A percentile compares a stretch with the other conserved stretches of the same genome.
phyloP scores from a whole-genome alignment of 2,797 vertebrate species.

The Choloepus didactylus region DNA sequence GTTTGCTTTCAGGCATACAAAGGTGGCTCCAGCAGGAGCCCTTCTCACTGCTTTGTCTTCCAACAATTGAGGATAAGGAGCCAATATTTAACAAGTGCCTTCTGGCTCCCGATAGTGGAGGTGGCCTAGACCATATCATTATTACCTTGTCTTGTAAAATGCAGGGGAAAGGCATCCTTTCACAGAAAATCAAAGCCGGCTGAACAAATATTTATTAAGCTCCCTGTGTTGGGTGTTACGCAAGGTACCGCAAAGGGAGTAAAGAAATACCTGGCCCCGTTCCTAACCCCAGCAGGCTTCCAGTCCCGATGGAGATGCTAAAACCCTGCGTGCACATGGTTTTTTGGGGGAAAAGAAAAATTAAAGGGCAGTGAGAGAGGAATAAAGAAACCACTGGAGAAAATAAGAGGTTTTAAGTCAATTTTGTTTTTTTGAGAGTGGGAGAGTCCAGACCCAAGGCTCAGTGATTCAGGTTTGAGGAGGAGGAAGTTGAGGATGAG shows the following conservation, averaged over 20 bases:
- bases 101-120: not conserved
- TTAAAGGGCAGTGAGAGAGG: not conserved
- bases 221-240: not conserved
- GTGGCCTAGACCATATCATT: not conserved
- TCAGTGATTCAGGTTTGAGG: slow-evolving; percentile 28
- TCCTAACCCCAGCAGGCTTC: not conserved
- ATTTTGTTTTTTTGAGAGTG: not conserved
- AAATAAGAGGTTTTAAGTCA: not conserved
- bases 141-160: slow-evolving; percentile 69
- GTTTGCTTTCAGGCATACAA: not conserved
- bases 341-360: not conserved
- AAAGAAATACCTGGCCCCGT: not conserved
- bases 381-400: not conserved
- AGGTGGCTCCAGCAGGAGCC: slow-evolving; percentile 6
- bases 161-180: slow-evolving; percentile 64
- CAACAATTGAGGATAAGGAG: not conserved
- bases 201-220: not conserved
- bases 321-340: not conserved
- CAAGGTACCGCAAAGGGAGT: no score
- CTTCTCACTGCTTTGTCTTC: not conserved
- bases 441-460: not conserved
- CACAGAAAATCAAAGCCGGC: not conserved
- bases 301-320: rapidly evolving
- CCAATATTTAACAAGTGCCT: not conserved
- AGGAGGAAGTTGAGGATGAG: not conserved